Evolutionary conservation across 2,888 invertebrate genomes (phyloP).

Genomic region (Drosophila affinis): DNA sequence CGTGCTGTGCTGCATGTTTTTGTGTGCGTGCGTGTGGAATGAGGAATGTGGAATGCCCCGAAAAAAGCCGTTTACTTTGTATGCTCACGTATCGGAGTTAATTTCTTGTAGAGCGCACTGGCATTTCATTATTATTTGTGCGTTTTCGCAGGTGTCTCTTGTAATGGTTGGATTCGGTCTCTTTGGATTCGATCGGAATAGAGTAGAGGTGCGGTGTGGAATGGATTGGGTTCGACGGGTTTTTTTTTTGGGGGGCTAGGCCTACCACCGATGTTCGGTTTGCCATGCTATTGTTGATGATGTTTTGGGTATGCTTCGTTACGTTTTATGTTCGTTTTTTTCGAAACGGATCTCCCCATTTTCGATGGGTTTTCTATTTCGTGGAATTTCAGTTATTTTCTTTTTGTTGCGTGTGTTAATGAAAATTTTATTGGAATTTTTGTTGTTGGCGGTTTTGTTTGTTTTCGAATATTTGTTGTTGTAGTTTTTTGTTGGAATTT

Average conservation of each 20-base stretch:
- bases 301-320: slow-evolving; percentile 49
- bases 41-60: slow-evolving; percentile 34
- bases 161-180: slow-evolving; percentile 47
- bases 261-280: slow-evolving; percentile 2
- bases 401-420: slow-evolving; percentile 53
- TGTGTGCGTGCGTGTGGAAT: slow-evolving; percentile 27
- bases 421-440: slow-evolving; percentile 61
- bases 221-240: slow-evolving; percentile 25
- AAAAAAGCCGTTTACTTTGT: slow-evolving; percentile 53
- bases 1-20: background rate
- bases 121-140: slow-evolving; percentile 57
- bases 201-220: background rate
- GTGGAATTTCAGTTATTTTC: slow-evolving; percentile 24
- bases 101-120: slow-evolving; percentile 67
- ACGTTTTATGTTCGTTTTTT: slow-evolving; percentile 50
- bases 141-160: slow-evolving; percentile 64
- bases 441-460: slow-evolving; percentile 48
- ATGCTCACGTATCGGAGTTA: slow-evolving; percentile 71
- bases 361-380: slow-evolving; percentile 30
- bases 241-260: slow-evolving; percentile 18
- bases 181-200: slow-evolving; percentile 9
- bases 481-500: slow-evolving; percentile 3
- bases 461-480: slow-evolving; percentile 23
- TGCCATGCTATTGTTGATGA: background rate
- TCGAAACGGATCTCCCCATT: slow-evolving; percentile 30